phyloP scores from a whole-genome alignment of 2,888 invertebrate species.

The Trachelus iudaicus region DNA sequence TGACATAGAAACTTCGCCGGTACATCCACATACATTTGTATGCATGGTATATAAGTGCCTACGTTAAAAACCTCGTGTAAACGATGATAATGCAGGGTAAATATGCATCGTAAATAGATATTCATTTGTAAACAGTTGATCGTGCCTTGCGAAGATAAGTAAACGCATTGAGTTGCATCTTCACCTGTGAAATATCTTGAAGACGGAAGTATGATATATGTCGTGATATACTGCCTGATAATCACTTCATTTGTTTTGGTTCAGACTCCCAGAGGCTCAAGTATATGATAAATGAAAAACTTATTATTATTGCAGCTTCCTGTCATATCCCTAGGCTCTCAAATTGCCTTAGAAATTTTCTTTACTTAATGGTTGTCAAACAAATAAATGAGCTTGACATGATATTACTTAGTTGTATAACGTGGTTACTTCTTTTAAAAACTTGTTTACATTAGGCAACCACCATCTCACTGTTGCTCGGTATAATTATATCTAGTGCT shows the following conservation, averaged over 20 bases:
- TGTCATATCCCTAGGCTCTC: background rate
- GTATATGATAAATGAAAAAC: background rate
- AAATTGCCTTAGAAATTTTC: background rate
- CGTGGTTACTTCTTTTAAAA: background rate
- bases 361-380: background rate
- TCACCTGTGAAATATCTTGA: background rate
- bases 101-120: constrained; percentile 1
- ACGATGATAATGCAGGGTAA: background rate
- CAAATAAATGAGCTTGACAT: background rate
- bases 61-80: background rate
- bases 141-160: background rate
- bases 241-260: background rate
- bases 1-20: background rate
- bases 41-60: background rate
- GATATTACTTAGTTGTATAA: background rate
- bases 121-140: background rate
- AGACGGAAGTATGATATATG: background rate
- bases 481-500: background rate
- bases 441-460: background rate
- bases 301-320: background rate
- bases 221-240: background rate
- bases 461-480: background rate
- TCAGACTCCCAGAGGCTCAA: background rate
- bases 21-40: background rate
- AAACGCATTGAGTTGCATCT: background rate